Percentiles rank a stretch among this genome's conserved stretches.
These are phyloP conservation scores for Myxocyprinus asiaticus DNA, from an alignment of 2,113 vertebrate genomes.

Conservation along the genomic window DNA sequence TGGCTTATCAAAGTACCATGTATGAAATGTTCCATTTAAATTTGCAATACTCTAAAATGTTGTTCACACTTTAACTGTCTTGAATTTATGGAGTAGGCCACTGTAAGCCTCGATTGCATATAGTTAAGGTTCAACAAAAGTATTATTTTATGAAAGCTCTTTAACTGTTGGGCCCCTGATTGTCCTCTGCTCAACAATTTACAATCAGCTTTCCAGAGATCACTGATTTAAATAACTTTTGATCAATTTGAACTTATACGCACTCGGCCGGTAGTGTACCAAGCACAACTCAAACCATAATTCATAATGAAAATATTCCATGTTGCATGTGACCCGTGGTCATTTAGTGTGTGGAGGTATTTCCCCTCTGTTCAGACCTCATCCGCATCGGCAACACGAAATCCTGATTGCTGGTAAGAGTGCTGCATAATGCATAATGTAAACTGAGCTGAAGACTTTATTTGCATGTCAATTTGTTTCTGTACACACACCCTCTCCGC, in stretches of 20 bases:
- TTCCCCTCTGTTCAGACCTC: slow-evolving; percentile 7
- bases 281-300: not conserved
- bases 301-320: slow-evolving; percentile 17
- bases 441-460: slow-evolving; percentile 67
- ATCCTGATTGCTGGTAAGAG: not conserved
- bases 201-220: not conserved
- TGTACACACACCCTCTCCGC: slow-evolving; percentile 48
- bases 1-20: too few species aligned
- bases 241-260: not conserved
- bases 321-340: slow-evolving; percentile 13
- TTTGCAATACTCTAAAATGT: too few species aligned
- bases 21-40: too few species aligned
- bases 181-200: too few species aligned
- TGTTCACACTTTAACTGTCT: too few species aligned
- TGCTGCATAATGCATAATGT: slow-evolving; percentile 58
- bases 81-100: too few species aligned
- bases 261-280: not conserved
- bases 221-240: slow-evolving; percentile 18
- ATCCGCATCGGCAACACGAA: not conserved
- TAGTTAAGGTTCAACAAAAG: too few species aligned
- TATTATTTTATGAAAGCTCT: too few species aligned
- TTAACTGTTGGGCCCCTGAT: not conserved
- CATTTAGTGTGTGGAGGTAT: not conserved
- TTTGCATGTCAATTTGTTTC: slow-evolving; percentile 70
- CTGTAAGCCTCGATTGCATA: too few species aligned